These are phyloP conservation scores for Nephotettix cincticeps DNA, from an alignment of 1,140 invertebrate genomes.

Conservation along the genomic window DNA sequence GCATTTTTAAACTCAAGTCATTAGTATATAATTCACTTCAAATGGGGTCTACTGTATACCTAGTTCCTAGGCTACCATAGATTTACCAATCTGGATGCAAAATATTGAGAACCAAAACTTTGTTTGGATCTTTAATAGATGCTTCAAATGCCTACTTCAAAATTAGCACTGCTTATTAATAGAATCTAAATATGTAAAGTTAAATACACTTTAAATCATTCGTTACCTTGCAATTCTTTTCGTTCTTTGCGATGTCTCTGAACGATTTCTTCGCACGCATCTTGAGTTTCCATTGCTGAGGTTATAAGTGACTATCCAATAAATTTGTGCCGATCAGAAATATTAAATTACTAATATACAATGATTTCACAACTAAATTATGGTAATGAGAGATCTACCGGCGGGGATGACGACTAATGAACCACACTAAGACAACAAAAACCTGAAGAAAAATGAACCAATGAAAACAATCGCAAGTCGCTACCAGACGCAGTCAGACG, in stretches of 20 bases:
- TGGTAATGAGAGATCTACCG: too few species aligned
- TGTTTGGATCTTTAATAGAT: background rate
- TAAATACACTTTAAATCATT: background rate
- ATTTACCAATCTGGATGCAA: background rate
- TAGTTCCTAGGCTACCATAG: background rate
- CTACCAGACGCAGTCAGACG: too few species aligned
- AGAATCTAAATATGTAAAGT: background rate
- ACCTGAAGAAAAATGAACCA: too few species aligned
- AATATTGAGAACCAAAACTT: background rate
- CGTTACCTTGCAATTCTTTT: conserved; percentile 41
- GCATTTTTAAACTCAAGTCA: too few species aligned
- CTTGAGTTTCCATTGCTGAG: conserved; percentile 19
- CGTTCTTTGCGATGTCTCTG: conserved; percentile 41
- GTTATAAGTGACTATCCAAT: too few species aligned
- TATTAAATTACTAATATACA: too few species aligned
- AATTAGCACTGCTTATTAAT: background rate
- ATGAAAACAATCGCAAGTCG: too few species aligned
- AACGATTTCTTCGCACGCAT: conserved; percentile 35
- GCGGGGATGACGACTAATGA: too few species aligned
- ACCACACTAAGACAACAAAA: too few species aligned
- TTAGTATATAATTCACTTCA: background rate
- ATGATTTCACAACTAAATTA: too few species aligned
- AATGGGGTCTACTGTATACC: background rate
- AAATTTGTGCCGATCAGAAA: too few species aligned
- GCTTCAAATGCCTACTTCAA: background rate